Base-by-base conservation (phyloP, 1,140 invertebrate genomes). In the Panulirus ornatus region DNA sequence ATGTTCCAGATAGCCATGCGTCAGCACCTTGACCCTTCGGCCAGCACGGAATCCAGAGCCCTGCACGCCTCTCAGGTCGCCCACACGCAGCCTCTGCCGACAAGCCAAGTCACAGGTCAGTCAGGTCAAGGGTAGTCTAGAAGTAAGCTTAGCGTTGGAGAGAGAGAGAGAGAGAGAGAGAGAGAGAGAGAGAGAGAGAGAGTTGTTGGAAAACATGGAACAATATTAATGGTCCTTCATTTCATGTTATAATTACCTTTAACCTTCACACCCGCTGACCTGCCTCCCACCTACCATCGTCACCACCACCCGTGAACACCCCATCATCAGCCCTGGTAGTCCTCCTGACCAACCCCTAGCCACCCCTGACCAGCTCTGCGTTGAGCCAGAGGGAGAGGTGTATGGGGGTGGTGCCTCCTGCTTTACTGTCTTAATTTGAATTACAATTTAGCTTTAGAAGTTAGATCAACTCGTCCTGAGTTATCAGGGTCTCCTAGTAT, bases 1-100 rank as follows among this genome's bases (percentile, higher is more conserved):
- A 58, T 96, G 96, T 92, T 98, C 97, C 51, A 98, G 94, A 93
- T 97, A 98, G 9, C 97, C 97, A 92, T 98, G 97, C 14, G 96
- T 95, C 42, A 98, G 96, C 87, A 98, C 96, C 95, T 42, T 95
- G 96, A 22, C 95, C 95, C 0, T 93, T 93, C 1, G 95, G 94
- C 92, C 81, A 58, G 19, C 81, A 76, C 79, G 78, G 87, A 70
- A 84, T 66, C 14, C 81, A 76, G 87, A 91, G 19, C 14, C 84
- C 40, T 1, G 58, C 16, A 84, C 70, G 36, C 40, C 86, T 2
- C n/a, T 1, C 44, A 58, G 70, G 54, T 84, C 84, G n/a, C 96
- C 95, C 0, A 97, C 94, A 63, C 95, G 73, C 47, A 84, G 19
- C n/a, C 58, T 82, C 84, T 76, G 78, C n/a, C n/a, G n/a, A n/a